These are phyloP conservation scores for Ceratina australensis DNA, from an alignment of 1,140 invertebrate genomes.

Conservation along the genomic window DNA sequence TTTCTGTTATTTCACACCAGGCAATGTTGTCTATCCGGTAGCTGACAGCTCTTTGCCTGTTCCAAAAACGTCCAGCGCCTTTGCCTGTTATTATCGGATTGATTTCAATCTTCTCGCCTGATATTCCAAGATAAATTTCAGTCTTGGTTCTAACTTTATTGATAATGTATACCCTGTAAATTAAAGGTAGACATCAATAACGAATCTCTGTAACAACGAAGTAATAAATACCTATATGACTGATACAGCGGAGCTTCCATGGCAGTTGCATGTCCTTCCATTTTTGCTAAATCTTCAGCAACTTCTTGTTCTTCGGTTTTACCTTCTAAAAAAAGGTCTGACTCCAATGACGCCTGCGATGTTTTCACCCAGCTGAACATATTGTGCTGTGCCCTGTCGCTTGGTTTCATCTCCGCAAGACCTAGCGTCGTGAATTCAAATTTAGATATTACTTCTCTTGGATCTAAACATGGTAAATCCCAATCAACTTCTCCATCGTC, in stretches of 20 bases:
- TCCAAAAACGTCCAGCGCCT: conserved; percentile 86
- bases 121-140: conserved; percentile 92
- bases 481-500: conserved; percentile 98
- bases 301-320: conserved; percentile 73
- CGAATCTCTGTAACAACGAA: not conserved
- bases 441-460: conserved; percentile 92
- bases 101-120: conserved; percentile 94
- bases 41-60: conserved; percentile 84
- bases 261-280: conserved; percentile 86
- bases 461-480: conserved; percentile 95
- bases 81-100: conserved; percentile 87
- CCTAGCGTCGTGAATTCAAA: conserved; percentile 95
- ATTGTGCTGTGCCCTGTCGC: conserved; percentile 73
- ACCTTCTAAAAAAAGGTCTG: conserved; percentile 67
- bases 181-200: not conserved
- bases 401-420: conserved; percentile 86
- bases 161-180: conserved; percentile 84
- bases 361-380: conserved; percentile 57
- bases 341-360: conserved; percentile 60
- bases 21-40: conserved; percentile 92
- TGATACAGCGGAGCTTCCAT: conserved; percentile 92
- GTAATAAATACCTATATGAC: conserved; percentile 81
- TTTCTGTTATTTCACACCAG: conserved; percentile 89
- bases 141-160: conserved; percentile 90
- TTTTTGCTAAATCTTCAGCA: conserved; percentile 80